These are phyloP conservation scores for Molanna angustata DNA, from an alignment of 2,888 invertebrate genomes.

Conservation along the genomic window DNA sequence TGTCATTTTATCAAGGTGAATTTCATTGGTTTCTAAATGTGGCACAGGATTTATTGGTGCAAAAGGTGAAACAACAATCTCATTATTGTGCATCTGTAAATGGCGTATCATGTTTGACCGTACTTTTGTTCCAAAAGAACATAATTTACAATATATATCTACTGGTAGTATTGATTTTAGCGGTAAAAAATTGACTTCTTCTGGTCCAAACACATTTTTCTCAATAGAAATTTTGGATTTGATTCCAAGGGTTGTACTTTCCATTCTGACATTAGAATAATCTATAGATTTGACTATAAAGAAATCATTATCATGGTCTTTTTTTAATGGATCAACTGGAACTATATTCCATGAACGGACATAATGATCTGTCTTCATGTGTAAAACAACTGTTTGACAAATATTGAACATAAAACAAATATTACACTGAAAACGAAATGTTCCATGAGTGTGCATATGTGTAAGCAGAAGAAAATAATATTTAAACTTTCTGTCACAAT, in stretches of 20 bases:
- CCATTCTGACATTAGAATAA: conserved; percentile 29
- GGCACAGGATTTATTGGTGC: conserved; percentile 82
- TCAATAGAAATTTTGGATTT: conserved; percentile 10
- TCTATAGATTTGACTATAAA: conserved; percentile 49
- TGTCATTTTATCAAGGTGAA: conserved; percentile 82
- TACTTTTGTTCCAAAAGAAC: conserved; percentile 68
- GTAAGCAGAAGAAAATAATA: conserved; percentile 48
- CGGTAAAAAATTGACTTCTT: conserved; percentile 63
- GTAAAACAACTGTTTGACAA: conserved; percentile 40
- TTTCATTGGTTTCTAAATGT: conserved; percentile 71
- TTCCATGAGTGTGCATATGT: conserved; percentile 60
- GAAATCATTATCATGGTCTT: conserved; percentile 46
- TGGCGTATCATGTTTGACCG: conserved; percentile 70
- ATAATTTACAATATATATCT: conserved; percentile 61
- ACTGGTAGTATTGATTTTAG: conserved; percentile 61
- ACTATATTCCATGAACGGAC: conserved; percentile 42
- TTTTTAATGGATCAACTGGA: conserved; percentile 48
- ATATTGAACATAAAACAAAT: conserved; percentile 45
- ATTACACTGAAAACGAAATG: conserved; percentile 57
- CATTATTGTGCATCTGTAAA: conserved; percentile 63
- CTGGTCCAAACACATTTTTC: conserved; percentile 45
- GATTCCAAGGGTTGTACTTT: conserved; percentile 36
- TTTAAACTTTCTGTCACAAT: conserved; percentile 50
- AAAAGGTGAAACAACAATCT: conserved; percentile 59
- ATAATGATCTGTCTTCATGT: conserved; percentile 56